Conservation (phyloP, 2,113 vertebrate species). For the Paratilapia polleni region DNA sequence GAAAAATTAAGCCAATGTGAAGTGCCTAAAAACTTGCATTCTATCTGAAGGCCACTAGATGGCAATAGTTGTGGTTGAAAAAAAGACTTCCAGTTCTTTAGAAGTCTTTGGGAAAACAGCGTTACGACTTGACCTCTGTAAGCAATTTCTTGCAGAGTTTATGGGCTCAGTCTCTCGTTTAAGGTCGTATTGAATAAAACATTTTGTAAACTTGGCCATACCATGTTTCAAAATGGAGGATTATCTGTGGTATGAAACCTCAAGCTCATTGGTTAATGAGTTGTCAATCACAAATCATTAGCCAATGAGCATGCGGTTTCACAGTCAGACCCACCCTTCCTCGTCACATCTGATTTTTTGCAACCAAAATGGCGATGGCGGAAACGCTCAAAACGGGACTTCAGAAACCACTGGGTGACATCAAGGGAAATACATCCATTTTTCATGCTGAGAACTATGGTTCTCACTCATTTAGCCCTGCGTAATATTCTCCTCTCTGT, state of each 20-base stretch:
- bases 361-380: background rate
- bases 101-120: background rate
- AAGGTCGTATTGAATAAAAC: accelerated
- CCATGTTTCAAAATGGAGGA: background rate
- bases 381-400: background rate
- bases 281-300: background rate
- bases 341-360: background rate
- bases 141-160: background rate
- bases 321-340: no score
- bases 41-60: background rate
- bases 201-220: background rate
- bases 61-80: background rate
- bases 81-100: background rate
- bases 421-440: background rate
- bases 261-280: accelerated
- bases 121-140: background rate
- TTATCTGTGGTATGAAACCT: background rate
- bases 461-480: no score
- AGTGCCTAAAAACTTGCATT: background rate
- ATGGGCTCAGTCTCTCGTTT: background rate
- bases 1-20: background rate
- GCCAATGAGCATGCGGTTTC: no score
- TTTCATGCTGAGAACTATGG: background rate
- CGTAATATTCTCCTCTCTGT: no score
- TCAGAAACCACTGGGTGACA: background rate